These are phyloP conservation scores for Capromys pilorides DNA, from an alignment of 2,797 vertebrate species.

Conservation along the genomic window DNA sequence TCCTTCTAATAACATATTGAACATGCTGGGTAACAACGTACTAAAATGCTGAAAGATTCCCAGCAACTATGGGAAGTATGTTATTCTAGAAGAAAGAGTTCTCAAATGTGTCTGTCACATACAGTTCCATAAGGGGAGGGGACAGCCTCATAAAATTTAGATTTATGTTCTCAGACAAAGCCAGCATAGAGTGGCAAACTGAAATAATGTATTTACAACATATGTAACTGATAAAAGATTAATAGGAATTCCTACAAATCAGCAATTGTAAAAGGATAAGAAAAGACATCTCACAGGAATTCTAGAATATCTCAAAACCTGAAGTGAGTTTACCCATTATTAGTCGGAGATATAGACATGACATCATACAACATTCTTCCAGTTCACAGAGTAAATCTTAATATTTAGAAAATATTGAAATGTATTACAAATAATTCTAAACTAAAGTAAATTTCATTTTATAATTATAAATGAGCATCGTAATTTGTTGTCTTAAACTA, in stretches of 20 bases:
- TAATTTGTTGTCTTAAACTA: not conserved
- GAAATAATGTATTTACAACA: constrained; percentile 30
- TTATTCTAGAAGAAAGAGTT: constrained; percentile 30
- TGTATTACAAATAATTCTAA: constrained; percentile 34
- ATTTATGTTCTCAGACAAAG: constrained; percentile 28
- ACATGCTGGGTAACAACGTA: not conserved
- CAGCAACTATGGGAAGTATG: not conserved
- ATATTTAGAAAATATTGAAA: not conserved
- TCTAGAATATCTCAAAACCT: not conserved
- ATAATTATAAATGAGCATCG: not conserved
- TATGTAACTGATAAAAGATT: constrained; percentile 51
- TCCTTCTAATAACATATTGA: constrained; percentile 12
- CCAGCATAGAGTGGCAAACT: constrained; percentile 25
- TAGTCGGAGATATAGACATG: not conserved
- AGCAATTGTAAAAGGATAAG: constrained; percentile 21
- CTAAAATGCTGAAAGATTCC: constrained; percentile 1
- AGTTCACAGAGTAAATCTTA: not conserved
- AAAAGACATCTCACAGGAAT: constrained; percentile 25
- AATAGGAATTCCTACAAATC: constrained; percentile 44
- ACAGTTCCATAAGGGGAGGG: not conserved
- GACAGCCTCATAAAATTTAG: not conserved
- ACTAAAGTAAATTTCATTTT: constrained; percentile 47
- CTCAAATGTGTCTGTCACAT: not conserved
- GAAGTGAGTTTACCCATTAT: not conserved
- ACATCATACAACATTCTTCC: not conserved